These are phyloP conservation scores for Chionis minor DNA, from an alignment of 2,113 vertebrate genomes.

Conservation along the genomic window DNA sequence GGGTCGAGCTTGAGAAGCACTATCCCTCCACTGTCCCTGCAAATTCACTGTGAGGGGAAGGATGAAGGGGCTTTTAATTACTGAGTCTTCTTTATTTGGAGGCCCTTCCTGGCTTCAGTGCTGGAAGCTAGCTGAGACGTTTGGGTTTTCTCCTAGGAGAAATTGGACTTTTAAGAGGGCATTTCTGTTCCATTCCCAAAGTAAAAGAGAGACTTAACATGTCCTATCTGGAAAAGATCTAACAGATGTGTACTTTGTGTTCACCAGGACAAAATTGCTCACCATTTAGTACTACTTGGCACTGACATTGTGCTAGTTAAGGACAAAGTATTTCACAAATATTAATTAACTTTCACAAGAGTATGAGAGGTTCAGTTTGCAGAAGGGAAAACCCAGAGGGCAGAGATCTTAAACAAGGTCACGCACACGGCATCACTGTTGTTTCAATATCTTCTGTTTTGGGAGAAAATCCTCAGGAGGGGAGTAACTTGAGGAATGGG, in stretches of 20 bases:
- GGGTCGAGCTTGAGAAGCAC: rapidly evolving
- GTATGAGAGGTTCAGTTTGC: background rate
- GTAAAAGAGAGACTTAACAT: background rate
- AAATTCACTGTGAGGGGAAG: background rate
- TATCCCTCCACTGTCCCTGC: background rate
- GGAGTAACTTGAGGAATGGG: background rate
- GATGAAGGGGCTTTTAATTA: background rate
- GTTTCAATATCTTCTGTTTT: background rate
- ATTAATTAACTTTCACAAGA: background rate
- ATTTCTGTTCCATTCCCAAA: background rate
- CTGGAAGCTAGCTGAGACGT: background rate
- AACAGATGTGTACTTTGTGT: background rate
- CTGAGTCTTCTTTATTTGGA: background rate
- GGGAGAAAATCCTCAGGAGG: background rate
- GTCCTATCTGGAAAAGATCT: background rate
- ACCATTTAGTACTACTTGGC: background rate
- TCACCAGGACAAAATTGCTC: background rate
- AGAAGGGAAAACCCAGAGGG: background rate
- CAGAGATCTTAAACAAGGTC: background rate
- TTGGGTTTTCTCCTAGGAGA: background rate
- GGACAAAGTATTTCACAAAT: background rate
- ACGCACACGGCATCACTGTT: background rate
- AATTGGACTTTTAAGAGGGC: background rate
- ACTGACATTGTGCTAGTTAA: background rate
- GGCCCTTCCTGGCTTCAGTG: background rate